phyloP scores from a whole-genome alignment of 2,888 invertebrate genomes.

The Drosophila greeni region DNA sequence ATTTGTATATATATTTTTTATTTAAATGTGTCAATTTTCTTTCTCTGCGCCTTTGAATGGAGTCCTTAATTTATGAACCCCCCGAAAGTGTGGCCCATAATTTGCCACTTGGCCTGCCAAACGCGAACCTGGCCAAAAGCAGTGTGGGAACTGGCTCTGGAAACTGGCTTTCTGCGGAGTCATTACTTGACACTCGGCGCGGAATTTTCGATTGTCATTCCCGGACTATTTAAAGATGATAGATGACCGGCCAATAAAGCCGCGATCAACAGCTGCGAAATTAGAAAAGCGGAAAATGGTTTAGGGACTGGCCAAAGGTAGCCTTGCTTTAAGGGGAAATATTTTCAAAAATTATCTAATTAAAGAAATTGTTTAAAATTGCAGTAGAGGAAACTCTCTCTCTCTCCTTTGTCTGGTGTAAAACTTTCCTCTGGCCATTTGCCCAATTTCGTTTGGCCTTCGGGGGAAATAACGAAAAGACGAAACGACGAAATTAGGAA shows the following conservation, averaged over 20 bases:
- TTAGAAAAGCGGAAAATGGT: conserved; percentile 22
- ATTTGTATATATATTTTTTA: too few relatives aligned
- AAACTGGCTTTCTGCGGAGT: conserved; percentile 13
- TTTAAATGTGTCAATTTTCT: background rate
- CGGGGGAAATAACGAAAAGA: conserved; percentile 14
- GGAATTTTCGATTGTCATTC: conserved; percentile 24
- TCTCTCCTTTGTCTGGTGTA: background rate
- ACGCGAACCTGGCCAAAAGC: conserved; percentile 9
- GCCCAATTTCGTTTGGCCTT: conserved; percentile 29
- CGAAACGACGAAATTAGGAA: conserved; percentile 49
- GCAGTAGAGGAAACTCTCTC: background rate
- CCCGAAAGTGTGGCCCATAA: conserved; percentile 16
- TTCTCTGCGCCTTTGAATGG: conserved; percentile 1
- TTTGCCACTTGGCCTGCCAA: conserved; percentile 38
- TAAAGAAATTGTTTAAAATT: background rate
- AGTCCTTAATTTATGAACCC: conserved; percentile 15
- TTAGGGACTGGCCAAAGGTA: background rate
- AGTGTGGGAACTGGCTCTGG: background rate
- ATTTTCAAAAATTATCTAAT: background rate
- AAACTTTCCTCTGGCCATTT: background rate
- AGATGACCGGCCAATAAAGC: conserved; percentile 18
- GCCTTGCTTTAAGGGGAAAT: background rate
- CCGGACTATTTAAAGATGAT: conserved; percentile 20
- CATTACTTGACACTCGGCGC: conserved; percentile 14
- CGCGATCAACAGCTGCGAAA: conserved; percentile 25